These are phyloP conservation scores for Lutraria rhynchaena DNA, from an alignment of 1,140 invertebrate species.

Conservation along the genomic window DNA sequence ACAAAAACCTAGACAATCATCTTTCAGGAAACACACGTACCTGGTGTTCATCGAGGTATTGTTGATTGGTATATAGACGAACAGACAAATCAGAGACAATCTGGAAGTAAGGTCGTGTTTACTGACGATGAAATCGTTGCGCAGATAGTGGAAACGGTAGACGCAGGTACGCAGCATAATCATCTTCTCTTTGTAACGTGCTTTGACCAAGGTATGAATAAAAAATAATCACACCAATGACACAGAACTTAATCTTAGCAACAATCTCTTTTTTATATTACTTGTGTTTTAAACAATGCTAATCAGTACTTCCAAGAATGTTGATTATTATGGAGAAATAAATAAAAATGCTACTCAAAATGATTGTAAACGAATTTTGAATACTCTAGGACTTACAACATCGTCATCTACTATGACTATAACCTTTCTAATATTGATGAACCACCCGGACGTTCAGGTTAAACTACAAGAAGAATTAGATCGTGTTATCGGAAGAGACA, in stretches of 20 bases:
- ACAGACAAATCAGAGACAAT: neutral
- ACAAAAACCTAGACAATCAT: no score
- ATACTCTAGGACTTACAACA: neutral
- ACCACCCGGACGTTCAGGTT: neutral
- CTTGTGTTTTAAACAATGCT: no score
- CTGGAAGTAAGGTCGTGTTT: neutral
- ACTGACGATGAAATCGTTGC: constrained; percentile 9
- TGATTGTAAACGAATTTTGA: no score
- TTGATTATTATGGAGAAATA: no score
- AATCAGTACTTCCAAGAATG: no score
- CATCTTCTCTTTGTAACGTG: no score
- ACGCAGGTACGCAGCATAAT: no score
- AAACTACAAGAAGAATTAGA: constrained; percentile 13
- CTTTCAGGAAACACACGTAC: neutral
- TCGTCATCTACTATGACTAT: neutral
- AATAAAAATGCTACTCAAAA: no score
- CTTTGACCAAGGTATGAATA: no score
- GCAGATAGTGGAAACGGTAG: neutral
- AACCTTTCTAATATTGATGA: neutral
- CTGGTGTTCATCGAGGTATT: neutral
- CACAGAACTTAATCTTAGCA: no score
- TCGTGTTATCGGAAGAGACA: neutral
- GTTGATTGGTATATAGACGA: neutral
- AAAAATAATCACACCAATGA: no score
- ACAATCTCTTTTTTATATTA: no score